Percentiles rank a stretch among this genome's conserved stretches.
These are phyloP conservation scores for Notocelia uddmanniana DNA, from an alignment of 2,888 invertebrate species.

Conservation along the genomic window DNA sequence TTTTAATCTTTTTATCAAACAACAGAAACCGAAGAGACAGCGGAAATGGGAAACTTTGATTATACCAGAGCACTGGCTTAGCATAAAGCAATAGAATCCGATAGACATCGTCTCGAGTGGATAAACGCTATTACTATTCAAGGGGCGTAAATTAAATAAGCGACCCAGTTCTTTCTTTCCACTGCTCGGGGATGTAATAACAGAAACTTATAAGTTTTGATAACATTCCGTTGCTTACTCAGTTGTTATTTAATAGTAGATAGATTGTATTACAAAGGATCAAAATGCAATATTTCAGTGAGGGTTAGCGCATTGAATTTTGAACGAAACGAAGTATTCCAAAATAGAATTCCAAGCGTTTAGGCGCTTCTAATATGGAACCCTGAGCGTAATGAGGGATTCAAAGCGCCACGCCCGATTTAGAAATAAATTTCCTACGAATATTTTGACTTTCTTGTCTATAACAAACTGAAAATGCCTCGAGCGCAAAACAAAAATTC, in stretches of 20 bases:
- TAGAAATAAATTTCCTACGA: too few relatives aligned
- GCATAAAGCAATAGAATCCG: conserved; percentile 25
- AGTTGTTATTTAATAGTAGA: neutral
- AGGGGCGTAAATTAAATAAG: conserved; percentile 43
- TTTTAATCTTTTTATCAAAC: neutral
- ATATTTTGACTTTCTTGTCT: too few relatives aligned
- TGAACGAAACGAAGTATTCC: too few relatives aligned
- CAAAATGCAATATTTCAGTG: too few relatives aligned
- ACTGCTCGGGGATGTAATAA: neutral
- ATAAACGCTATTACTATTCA: conserved; percentile 37
- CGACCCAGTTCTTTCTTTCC: conserved; percentile 30
- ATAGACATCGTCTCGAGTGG: conserved; percentile 25
- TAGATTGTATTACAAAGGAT: too few relatives aligned
- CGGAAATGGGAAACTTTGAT: neutral
- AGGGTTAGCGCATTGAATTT: too few relatives aligned
- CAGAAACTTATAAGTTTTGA: conserved; percentile 19
- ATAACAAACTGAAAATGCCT: too few relatives aligned
- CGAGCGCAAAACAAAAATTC: too few relatives aligned
- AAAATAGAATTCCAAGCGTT: too few relatives aligned
- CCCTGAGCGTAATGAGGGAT: too few relatives aligned
- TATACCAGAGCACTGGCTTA: neutral
- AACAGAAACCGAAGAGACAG: neutral
- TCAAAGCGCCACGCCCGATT: too few relatives aligned
- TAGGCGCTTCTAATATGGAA: too few relatives aligned
- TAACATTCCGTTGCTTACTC: neutral